phyloP scores from a whole-genome alignment of 2,888 invertebrate genomes.

The Leistus spinibarbis region DNA sequence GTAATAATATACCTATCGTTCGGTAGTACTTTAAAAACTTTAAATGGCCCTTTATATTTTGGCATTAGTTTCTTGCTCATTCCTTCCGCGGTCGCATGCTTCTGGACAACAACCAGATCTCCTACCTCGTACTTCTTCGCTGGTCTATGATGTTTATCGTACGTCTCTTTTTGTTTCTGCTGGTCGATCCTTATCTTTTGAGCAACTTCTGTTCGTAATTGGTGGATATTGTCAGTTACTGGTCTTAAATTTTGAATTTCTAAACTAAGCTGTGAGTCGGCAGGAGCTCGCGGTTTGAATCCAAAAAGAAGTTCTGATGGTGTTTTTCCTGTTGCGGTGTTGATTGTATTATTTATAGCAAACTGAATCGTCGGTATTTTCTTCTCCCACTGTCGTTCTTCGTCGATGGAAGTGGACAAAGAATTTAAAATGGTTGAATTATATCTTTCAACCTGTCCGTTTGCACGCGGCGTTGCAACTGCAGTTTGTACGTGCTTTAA shows the following conservation, averaged over 20 bases:
- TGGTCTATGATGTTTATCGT: too few species aligned
- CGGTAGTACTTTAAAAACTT: not conserved
- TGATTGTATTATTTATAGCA: slow-evolving; percentile 47
- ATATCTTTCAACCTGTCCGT: slow-evolving; percentile 51
- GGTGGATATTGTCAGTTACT: too few species aligned
- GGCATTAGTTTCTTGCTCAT: too few species aligned
- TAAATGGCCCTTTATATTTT: too few species aligned
- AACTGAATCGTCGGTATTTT: slow-evolving; percentile 48
- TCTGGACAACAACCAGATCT: too few species aligned
- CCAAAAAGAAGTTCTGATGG: slow-evolving; percentile 46
- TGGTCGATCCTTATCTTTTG: too few species aligned
- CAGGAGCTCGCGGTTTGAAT: slow-evolving; percentile 42
- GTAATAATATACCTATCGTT: too few species aligned
- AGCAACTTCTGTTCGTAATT: too few species aligned
- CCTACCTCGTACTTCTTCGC: too few species aligned
- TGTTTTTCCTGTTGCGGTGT: slow-evolving; percentile 44
- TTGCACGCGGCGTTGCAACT: slow-evolving; percentile 49
- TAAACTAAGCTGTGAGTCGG: slow-evolving; percentile 1
- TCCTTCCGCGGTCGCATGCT: too few species aligned
- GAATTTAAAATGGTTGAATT: slow-evolving; percentile 48
- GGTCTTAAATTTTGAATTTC: not conserved
- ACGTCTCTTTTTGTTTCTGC: too few species aligned
- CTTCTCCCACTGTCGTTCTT: slow-evolving; percentile 50
- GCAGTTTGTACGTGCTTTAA: slow-evolving; percentile 48
- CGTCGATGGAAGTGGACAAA: slow-evolving; percentile 45